Evolutionary conservation across 2,113 vertebrate genomes (phyloP), one percentile per base, ranked within the genome.

Genomic region (Ameiurus melas): DNA sequence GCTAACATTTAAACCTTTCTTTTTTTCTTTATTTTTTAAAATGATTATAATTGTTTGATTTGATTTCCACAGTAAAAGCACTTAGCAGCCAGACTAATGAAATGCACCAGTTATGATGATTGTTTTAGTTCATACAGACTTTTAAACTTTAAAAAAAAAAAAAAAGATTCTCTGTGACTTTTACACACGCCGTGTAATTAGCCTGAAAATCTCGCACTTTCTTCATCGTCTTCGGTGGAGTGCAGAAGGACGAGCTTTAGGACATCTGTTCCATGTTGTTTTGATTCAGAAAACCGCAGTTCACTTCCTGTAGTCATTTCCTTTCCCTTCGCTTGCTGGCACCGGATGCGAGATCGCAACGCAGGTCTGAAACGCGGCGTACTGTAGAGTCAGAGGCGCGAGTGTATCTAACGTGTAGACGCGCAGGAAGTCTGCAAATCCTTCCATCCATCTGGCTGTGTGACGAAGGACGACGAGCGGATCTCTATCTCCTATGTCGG

Each of bases 61-160:
- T 68, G 66, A 39, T 78, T 53, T 68, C 17, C 47, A 80, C 85
- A 80, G 13, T 51, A 33, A 66, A 57, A 57, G 47, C 57, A 77
- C 57, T 84, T 84, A 66, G 27, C 70, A 25, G 27, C 83, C 83
- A 53, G 20, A 77, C 81, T 64, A 82, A 87, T 70, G 62, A 57
- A 81, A 66, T 8, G 30, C 51, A 81, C 53, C n/a, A 57, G n/a
- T 58, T 53, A 33, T 22, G 16, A 57, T 57, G 25, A 43, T 20
- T n/a, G 33, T 71, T 79, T 58, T 75, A 17, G 22, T 13, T 55
- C 1, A 10, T 71, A 36, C 43, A 36, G n/a, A 85, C 9, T 8
- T 85, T 19, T 77, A 47, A n/a, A 8, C 1, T 2, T 51, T 47
- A n/a, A n/a, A n/a, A n/a, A n/a, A n/a, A n/a, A n/a, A n/a, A n/a